Evolutionary conservation across 2,888 invertebrate genomes (phyloP).

Genomic region (Lithophane leautieri): DNA sequence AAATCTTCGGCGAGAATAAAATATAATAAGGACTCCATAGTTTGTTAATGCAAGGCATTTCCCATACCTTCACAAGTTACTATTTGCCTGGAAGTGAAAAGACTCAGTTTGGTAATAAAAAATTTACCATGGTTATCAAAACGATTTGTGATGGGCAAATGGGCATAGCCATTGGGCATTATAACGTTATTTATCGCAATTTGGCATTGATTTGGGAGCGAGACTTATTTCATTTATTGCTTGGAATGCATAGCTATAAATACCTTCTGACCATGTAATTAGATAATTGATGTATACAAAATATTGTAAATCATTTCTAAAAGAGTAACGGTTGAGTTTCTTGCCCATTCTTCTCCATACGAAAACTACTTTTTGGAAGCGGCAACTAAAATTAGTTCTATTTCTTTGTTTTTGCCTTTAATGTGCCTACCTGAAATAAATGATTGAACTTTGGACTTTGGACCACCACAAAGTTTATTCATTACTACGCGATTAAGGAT

Average conservation of each 20-base stretch:
- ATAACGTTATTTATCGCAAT: conserved; percentile 21
- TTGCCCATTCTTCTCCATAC: too few relatives aligned
- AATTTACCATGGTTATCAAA: conserved; percentile 34
- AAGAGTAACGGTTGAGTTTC: too few relatives aligned
- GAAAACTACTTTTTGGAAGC: too few relatives aligned
- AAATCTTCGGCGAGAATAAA: background rate
- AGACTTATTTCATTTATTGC: conserved; percentile 7
- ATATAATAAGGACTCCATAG: background rate
- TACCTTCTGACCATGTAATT: background rate
- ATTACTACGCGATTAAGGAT: background rate
- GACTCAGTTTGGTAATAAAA: conserved; percentile 4
- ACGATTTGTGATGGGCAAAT: conserved; percentile 27
- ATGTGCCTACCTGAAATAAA: too few relatives aligned
- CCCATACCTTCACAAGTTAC: background rate
- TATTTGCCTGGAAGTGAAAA: background rate
- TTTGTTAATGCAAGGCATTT: background rate
- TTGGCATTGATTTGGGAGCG: conserved; percentile 25
- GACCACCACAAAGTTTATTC: background rate
- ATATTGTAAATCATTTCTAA: too few relatives aligned
- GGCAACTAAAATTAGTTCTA: too few relatives aligned
- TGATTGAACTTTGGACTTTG: too few relatives aligned
- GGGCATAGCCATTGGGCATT: background rate
- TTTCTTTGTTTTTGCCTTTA: too few relatives aligned
- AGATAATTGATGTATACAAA: too few relatives aligned
- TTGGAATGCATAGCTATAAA: conserved; percentile 4